Evolutionary conservation across 2,113 vertebrate genomes (phyloP).

Genomic region (Daphoenositta chrysoptera): DNA sequence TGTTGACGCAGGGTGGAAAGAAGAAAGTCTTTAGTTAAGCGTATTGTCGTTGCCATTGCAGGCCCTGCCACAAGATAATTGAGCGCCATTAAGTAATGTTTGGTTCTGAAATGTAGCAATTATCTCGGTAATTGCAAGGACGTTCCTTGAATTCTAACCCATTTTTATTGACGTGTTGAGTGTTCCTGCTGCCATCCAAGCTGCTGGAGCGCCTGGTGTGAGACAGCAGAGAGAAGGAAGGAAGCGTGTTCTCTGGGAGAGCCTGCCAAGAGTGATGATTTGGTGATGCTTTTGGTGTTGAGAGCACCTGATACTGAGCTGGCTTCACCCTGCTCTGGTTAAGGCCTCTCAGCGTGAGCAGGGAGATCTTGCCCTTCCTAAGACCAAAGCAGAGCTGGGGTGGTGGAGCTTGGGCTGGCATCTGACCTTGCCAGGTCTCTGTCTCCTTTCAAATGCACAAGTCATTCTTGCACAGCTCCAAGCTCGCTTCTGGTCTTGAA

Average conservation of each 20-base stretch:
- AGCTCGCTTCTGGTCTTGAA: background rate
- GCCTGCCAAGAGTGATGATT: background rate
- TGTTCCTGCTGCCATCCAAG: background rate
- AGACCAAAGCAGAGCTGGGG: background rate
- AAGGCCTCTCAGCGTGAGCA: background rate
- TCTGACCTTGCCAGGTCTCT: background rate
- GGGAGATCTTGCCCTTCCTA: background rate
- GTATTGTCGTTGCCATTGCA: slow-evolving; percentile 58
- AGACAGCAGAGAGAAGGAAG: background rate
- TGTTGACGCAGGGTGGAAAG: slow-evolving; percentile 37
- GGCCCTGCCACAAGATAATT: slow-evolving; percentile 52
- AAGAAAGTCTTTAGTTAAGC: slow-evolving; percentile 57
- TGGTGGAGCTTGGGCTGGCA: background rate
- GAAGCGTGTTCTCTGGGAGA: background rate
- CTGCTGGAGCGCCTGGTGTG: background rate
- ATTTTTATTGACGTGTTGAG: background rate
- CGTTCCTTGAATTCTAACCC: slow-evolving; percentile 34
- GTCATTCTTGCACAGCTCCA: background rate
- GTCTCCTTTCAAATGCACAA: background rate
- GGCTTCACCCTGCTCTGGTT: background rate
- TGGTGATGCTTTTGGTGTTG: background rate
- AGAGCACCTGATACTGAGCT: background rate
- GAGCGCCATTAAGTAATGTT: slow-evolving; percentile 24
- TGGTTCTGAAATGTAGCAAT: slow-evolving; percentile 57
- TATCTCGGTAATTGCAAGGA: slow-evolving; percentile 36